Conservation (phyloP, 2,888 invertebrate genomes). For the Drosophila cognata region DNA sequence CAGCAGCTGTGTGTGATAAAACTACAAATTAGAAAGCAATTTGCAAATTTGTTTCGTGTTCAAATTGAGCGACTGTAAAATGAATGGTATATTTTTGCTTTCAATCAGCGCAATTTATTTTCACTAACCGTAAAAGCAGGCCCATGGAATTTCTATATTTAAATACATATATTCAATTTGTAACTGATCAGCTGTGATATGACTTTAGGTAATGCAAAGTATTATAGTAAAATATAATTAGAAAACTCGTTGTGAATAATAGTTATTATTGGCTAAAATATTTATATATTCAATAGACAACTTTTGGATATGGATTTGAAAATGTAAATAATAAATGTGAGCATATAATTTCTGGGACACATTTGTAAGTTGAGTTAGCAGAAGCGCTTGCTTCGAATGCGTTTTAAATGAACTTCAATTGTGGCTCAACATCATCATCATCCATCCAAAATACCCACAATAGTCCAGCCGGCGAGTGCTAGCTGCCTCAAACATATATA, state of each 20-base stretch:
- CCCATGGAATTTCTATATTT: neutral
- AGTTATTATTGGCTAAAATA: neutral
- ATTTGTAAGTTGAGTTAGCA: neutral
- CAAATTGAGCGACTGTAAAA: constrained; percentile 25
- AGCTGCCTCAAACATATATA: constrained; percentile 41
- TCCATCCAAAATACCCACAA: neutral
- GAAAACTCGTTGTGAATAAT: neutral
- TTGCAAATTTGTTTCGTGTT: constrained; percentile 38
- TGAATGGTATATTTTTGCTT: constrained; percentile 12
- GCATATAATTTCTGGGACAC: neutral
- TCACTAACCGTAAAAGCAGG: neutral
- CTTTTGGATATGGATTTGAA: neutral
- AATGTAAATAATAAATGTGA: constrained; percentile 4
- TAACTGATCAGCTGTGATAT: neutral
- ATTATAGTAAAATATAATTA: neutral
- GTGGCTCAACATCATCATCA: constrained; percentile 20
- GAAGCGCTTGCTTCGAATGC: neutral
- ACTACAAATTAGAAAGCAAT: constrained; percentile 53
- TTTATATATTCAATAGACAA: neutral
- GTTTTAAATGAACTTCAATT: constrained; percentile 44
- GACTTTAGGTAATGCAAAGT: neutral
- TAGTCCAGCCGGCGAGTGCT: constrained; percentile 5
- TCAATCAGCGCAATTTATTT: neutral
- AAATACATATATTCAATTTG: neutral
- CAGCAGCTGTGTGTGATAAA: constrained; percentile 30